Evolutionary conservation across 2,113 vertebrate species (phyloP).

Genomic region (Lophochroa leadbeateri): DNA sequence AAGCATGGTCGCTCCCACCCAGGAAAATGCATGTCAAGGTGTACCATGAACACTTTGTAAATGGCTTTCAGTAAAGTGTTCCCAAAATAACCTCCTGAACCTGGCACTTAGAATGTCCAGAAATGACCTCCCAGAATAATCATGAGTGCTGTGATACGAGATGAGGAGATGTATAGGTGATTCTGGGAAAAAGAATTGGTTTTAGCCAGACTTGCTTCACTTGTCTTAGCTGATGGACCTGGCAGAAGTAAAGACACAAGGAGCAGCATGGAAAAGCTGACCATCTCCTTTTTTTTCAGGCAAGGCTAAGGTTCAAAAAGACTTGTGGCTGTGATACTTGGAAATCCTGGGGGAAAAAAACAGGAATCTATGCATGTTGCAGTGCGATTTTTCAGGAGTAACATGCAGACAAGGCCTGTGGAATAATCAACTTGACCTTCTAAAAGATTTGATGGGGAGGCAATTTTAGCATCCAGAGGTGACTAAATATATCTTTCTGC

Average conservation of each 20-base stretch:
- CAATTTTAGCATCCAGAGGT: constrained; percentile 43
- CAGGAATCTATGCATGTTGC: background rate
- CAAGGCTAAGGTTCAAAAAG: background rate
- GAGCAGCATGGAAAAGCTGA: background rate
- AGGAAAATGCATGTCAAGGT: background rate
- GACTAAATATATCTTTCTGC: constrained; percentile 56
- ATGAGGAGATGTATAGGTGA: background rate
- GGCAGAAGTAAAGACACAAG: background rate
- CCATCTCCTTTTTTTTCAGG: background rate
- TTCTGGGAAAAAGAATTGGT: background rate
- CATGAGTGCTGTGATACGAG: background rate
- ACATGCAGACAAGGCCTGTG: background rate
- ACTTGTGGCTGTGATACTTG: background rate
- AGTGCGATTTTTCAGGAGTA: background rate
- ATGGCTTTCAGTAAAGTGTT: background rate
- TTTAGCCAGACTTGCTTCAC: background rate
- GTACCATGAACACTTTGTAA: background rate
- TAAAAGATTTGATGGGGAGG: background rate
- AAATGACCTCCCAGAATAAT: background rate
- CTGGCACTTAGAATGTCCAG: background rate
- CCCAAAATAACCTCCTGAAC: background rate
- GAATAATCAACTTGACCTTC: constrained; percentile 39
- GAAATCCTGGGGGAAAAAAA: background rate
- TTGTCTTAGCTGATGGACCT: background rate
- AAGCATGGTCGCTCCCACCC: background rate